A percentile compares a stretch with the other conserved stretches of the same genome.
Evolutionary conservation across 2,113 vertebrate species (phyloP).

Genomic region (Andinoacara biseriatus): DNA sequence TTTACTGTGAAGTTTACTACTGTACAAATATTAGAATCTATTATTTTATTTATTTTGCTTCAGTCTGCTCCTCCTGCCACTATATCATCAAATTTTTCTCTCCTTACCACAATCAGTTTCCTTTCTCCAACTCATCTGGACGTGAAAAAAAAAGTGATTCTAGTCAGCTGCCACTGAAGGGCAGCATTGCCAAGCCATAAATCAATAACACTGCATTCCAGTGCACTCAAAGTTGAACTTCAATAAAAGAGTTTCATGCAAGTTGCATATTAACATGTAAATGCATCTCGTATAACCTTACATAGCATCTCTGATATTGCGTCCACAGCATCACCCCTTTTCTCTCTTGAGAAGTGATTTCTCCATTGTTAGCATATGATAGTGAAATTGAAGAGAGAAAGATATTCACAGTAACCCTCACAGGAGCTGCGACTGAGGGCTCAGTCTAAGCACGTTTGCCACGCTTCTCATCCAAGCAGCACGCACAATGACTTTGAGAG

Average conservation of each 20-base stretch:
- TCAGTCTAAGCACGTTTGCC: conserved; percentile 72
- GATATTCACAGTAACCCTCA: conserved; percentile 70
- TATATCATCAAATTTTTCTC: background rate
- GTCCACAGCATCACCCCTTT: conserved; percentile 23
- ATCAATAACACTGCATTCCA: conserved; percentile 61
- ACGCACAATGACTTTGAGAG: conserved; percentile 66
- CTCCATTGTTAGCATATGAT: conserved; percentile 49
- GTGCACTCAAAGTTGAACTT: conserved; percentile 42
- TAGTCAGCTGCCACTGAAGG: conserved; percentile 76
- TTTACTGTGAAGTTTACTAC: conserved; percentile 27
- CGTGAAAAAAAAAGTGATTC: conserved; percentile 67
- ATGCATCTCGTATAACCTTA: conserved; percentile 8
- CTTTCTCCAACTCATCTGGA: conserved; percentile 17
- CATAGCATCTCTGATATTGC: conserved; percentile 24
- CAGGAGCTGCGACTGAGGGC: conserved; percentile 66
- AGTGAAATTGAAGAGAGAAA: conserved; percentile 55
- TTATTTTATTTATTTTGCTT: conserved; percentile 23
- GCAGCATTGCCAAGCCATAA: conserved; percentile 80
- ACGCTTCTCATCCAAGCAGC: conserved; percentile 68
- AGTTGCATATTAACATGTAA: conserved; percentile 12
- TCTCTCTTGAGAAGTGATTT: conserved; percentile 32
- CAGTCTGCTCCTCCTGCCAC: conserved; percentile 1
- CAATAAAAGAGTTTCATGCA: conserved; percentile 1
- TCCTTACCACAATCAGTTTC: background rate
- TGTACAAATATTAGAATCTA: background rate